Conservation (phyloP, 2,113 vertebrate genomes). For the Cheirogaleus medius region DNA sequence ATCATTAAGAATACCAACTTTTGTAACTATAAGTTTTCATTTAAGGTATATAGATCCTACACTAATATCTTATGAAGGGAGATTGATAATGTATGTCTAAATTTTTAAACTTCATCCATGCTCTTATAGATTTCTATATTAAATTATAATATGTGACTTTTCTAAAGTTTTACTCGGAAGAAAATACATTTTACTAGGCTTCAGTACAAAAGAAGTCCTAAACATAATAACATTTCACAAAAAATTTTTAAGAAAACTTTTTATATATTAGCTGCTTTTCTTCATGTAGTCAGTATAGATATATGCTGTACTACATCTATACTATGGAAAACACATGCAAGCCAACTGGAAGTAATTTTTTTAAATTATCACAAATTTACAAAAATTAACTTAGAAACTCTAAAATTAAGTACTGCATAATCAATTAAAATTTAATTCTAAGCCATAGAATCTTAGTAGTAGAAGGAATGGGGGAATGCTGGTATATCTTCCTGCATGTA, state of each 20-base stretch:
- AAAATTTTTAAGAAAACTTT: neutral
- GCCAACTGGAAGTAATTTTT: neutral
- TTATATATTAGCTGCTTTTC: neutral
- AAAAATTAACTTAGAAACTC: neutral
- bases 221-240: neutral
- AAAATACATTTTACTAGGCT: neutral
- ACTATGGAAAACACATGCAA: neutral
- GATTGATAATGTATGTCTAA: neutral
- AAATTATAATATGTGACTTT: neutral
- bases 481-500: neutral
- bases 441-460: neutral
- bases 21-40: neutral
- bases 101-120: neutral
- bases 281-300: neutral
- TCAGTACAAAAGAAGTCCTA: neutral
- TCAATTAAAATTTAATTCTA: slow-evolving; percentile 1
- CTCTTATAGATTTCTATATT: neutral
- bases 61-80: neutral
- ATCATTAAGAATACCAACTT: neutral
- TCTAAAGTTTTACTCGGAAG: neutral
- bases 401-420: neutral
- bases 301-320: neutral
- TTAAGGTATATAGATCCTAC: neutral
- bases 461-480: neutral
- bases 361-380: neutral